A percentile compares a stretch with the other conserved stretches of the same genome.
phyloP scores from a whole-genome alignment of 2,888 invertebrate genomes.

The Drosophila macrothrix region DNA sequence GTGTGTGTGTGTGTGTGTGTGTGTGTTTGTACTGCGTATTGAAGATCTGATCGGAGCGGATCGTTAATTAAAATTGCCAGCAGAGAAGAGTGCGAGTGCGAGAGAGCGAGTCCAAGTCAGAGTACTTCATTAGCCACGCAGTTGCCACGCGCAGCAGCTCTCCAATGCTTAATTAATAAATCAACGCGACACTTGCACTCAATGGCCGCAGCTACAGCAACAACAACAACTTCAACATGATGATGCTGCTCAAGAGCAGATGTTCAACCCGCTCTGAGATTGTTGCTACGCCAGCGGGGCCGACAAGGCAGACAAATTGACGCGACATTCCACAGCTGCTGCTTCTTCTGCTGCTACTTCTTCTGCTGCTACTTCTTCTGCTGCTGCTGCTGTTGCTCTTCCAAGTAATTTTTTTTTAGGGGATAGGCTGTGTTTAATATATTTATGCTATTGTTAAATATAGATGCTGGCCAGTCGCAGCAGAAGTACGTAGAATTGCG shows the following conservation, averaged over 20 bases:
- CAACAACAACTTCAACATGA: conserved; percentile 25
- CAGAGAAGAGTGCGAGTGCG: conserved; percentile 6
- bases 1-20: background rate
- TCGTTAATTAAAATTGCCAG: conserved; percentile 80
- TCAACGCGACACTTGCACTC: conserved; percentile 83
- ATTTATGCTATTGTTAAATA: conserved; percentile 43
- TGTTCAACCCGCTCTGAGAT: conserved; percentile 58
- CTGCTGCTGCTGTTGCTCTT: background rate
- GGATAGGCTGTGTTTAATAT: background rate
- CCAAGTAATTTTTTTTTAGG: conserved; percentile 5
- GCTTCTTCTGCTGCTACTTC: background rate
- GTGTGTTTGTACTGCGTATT: background rate
- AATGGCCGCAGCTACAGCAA: conserved; percentile 62
- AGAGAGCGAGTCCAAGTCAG: conserved; percentile 39
- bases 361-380: background rate
- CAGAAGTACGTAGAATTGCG: conserved; percentile 10
- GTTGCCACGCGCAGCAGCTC: conserved; percentile 72
- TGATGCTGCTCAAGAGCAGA: conserved; percentile 37
- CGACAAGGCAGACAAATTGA: conserved; percentile 81
- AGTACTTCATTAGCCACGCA: conserved; percentile 74
- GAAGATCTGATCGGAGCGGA: conserved; percentile 52
- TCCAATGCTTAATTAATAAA: conserved; percentile 83
- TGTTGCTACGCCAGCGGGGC: conserved; percentile 61
- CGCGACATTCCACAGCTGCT: conserved; percentile 74
- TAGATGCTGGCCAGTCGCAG: conserved; percentile 42